These are phyloP conservation scores for Xestia rhomboidea DNA, from an alignment of 2,888 invertebrate species.

Conservation along the genomic window DNA sequence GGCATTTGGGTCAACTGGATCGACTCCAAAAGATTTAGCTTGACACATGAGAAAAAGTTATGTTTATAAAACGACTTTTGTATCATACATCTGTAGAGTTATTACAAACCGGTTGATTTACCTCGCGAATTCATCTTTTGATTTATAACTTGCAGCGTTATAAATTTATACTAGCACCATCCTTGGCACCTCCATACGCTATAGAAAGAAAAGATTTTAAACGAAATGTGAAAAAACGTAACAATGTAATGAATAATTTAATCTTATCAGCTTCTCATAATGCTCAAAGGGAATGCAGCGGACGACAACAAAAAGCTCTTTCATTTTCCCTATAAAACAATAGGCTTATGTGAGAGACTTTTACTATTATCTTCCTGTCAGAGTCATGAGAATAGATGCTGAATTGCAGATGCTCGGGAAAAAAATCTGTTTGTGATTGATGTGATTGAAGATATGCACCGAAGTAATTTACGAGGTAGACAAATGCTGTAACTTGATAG, in stretches of 20 bases:
- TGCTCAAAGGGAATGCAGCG: conserved; percentile 29
- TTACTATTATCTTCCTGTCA: conserved; percentile 69
- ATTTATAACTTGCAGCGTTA: neutral
- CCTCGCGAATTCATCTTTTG: neutral
- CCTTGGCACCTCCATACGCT: neutral
- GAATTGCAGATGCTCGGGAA: conserved; percentile 31
- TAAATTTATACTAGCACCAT: neutral
- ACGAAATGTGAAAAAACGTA: conserved; percentile 15
- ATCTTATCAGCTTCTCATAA: conserved; percentile 44
- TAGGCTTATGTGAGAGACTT: conserved; percentile 75
- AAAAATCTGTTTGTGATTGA: conserved; percentile 34
- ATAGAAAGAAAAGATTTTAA: conserved; percentile 6
- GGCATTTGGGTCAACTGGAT: conserved; percentile 88
- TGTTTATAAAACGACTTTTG: conserved; percentile 71
- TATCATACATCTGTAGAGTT: conserved; percentile 22
- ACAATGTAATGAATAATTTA: conserved; percentile 43
- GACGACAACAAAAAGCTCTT: conserved; percentile 60
- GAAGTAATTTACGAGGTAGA: neutral
- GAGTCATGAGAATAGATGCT: conserved; percentile 65
- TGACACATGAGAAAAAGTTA: conserved; percentile 76
- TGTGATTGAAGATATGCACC: conserved; percentile 2
- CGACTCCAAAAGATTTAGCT: conserved; percentile 82
- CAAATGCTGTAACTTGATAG: conserved; percentile 43
- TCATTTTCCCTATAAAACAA: conserved; percentile 72
- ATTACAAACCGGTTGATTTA: conserved; percentile 1